Conservation (phyloP, 2,888 invertebrate genomes). For the Napeogenes sylphis region DNA sequence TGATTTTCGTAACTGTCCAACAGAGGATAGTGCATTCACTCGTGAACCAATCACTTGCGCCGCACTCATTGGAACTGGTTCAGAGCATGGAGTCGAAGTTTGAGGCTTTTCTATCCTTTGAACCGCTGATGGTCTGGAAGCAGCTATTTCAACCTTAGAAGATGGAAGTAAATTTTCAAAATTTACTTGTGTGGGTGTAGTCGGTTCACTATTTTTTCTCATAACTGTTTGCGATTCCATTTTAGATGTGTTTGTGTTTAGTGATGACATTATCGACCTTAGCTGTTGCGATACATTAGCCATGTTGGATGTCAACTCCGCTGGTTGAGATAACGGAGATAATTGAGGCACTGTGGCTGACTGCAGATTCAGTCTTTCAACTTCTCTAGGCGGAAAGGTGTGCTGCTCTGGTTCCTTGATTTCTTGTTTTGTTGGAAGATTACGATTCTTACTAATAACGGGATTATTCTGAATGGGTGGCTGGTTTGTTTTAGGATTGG, state of each 20-base stretch:
- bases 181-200: constrained; percentile 70
- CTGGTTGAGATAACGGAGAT: constrained; percentile 84
- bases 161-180: constrained; percentile 73
- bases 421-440: constrained; percentile 42
- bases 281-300: constrained; percentile 84
- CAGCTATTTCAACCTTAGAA: constrained; percentile 69
- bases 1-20: constrained; percentile 65
- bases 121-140: constrained; percentile 59
- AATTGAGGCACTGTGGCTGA: constrained; percentile 81
- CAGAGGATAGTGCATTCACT: constrained; percentile 60
- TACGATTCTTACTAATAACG: constrained; percentile 41
- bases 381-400: constrained; percentile 54
- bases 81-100: constrained; percentile 45
- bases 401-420: constrained; percentile 54
- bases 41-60: constrained; percentile 63
- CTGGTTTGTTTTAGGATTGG: constrained; percentile 39
- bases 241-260: constrained; percentile 75
- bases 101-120: constrained; percentile 59
- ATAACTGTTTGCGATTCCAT: constrained; percentile 66
- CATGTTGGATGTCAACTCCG: constrained; percentile 84
- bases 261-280: constrained; percentile 81
- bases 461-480: constrained; percentile 19
- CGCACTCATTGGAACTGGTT: constrained; percentile 58
- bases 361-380: constrained; percentile 58
- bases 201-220: constrained; percentile 64